Evolutionary conservation across 2,113 vertebrate species (phyloP).

Genomic region (Axis porcinus): DNA sequence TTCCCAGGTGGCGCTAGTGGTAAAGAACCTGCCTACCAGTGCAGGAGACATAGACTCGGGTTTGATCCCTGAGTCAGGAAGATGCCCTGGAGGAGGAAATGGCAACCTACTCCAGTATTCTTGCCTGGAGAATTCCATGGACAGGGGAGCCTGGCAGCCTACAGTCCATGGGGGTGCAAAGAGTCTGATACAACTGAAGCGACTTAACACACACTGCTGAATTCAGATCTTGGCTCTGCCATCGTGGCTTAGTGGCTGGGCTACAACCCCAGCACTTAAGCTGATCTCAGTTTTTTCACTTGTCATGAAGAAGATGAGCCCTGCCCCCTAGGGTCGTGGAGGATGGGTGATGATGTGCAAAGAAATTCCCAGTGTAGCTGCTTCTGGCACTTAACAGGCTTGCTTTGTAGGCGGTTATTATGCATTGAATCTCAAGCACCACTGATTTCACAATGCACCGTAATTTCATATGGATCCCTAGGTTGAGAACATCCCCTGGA

Average conservation of each 20-base stretch:
- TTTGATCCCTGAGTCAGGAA: not conserved
- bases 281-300: not conserved
- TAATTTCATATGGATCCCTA: not conserved
- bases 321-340: rapidly evolving
- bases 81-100: not conserved
- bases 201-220: not conserved
- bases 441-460: not conserved
- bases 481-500: not conserved
- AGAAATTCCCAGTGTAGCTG: rapidly evolving
- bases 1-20: not conserved
- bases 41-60: rapidly evolving
- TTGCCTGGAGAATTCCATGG: not conserved
- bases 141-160: not conserved
- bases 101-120: not conserved
- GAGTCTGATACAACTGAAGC: not conserved
- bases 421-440: not conserved
- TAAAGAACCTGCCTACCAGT: not conserved
- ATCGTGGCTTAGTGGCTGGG: too few species aligned
- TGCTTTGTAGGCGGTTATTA: too few species aligned
- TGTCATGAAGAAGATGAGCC: not conserved
- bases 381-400: not conserved
- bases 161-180: not conserved
- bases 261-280: not conserved
- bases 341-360: rapidly evolving
- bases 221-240: not conserved